Evolutionary conservation across 2,888 invertebrate species (phyloP).

Genomic region (Pseudoips prasinana): DNA sequence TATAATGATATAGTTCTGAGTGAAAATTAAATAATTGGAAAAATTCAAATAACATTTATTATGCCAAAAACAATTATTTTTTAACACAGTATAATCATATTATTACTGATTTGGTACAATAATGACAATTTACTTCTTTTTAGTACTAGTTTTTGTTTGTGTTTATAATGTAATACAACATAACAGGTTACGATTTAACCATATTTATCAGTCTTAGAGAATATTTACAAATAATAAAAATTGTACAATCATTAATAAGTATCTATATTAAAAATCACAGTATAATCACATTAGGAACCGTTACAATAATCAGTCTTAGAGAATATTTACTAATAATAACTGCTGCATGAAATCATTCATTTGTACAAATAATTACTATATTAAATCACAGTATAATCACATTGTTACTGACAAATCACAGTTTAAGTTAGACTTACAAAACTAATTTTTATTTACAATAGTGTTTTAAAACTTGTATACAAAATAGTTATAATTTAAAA

Average conservation of each 20-base stretch:
- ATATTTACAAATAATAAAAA: slow-evolving; percentile 1
- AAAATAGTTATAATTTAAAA: slow-evolving; percentile 1
- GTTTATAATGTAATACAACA: slow-evolving; percentile 1
- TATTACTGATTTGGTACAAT: slow-evolving; percentile 1
- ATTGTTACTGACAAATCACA: slow-evolving; percentile 5
- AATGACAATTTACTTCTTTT: slow-evolving; percentile 3
- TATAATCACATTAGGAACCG: slow-evolving; percentile 1
- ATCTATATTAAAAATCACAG: slow-evolving; percentile 2
- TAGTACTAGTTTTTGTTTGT: neutral
- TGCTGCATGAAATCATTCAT: slow-evolving; percentile 2
- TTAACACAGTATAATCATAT: slow-evolving; percentile 2
- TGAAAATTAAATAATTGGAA: slow-evolving; percentile 2
- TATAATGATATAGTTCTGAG: no score
- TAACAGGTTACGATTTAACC: slow-evolving; percentile 2
- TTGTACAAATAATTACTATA: slow-evolving; percentile 1
- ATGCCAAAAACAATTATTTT: slow-evolving; percentile 2
- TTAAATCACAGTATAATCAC: slow-evolving; percentile 6
- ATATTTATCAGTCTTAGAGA: slow-evolving; percentile 2
- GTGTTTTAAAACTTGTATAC: slow-evolving; percentile 3
- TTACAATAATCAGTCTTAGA: slow-evolving; percentile 2
- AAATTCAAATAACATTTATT: slow-evolving; percentile 3
- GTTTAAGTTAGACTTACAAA: slow-evolving; percentile 4
- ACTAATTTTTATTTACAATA: slow-evolving; percentile 3
- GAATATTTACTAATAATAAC: slow-evolving; percentile 4
- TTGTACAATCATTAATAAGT: slow-evolving; percentile 3